Base-by-base conservation (phyloP, 2,113 vertebrate species). In the Propithecus coquereli region DNA sequence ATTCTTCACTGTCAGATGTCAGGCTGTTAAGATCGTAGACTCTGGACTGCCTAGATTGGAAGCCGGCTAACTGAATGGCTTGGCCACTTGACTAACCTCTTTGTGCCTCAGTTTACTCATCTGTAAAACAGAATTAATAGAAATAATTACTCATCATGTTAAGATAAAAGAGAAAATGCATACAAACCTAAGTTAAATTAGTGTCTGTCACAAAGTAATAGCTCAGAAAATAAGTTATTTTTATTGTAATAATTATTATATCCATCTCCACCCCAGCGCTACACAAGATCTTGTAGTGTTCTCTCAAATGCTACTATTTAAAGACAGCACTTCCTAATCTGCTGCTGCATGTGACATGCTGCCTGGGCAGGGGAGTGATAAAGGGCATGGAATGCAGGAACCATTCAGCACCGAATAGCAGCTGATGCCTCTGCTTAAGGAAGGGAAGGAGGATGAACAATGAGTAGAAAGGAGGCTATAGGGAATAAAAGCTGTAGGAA, bases 301-400 rank as follows among this genome's bases (percentile, higher is more conserved):
- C 86, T 87, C 68, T 82, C 43, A 37, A 87, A 63, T 77, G 74
- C 32, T 91, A 65, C 87, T 93, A 68, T 84, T 95, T 91, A 87
- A 93, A 95, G 87, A 50, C 7, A 91, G 79, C 23, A 47, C 68
- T 93, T 97, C 90, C 63, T 76, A 86, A 94, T 52, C 63, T 73
- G 16, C 68, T 90, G 90, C 73, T 79, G 27, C 87, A 61, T 5
- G 54, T 90, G 74, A 80, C 74, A 76, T 12, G 84, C 70, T 87
- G 87, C 45, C 85, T 71, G 70, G 90, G 20, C 30, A 68, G 43
- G 43, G 47, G n/a, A 86, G 9, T 47, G 83, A 86, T n/a, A 89
- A 87, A 40, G 54, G 84, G 34, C 32, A 37, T 8, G 30, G 52
- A 73, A 90, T 0, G 59, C 81, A 90, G 92, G 65, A 37, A 59